Evolutionary conservation across 2,797 vertebrate genomes (phyloP), one percentile per base, ranked within the genome.

Genomic region (Spizella passerina): DNA sequence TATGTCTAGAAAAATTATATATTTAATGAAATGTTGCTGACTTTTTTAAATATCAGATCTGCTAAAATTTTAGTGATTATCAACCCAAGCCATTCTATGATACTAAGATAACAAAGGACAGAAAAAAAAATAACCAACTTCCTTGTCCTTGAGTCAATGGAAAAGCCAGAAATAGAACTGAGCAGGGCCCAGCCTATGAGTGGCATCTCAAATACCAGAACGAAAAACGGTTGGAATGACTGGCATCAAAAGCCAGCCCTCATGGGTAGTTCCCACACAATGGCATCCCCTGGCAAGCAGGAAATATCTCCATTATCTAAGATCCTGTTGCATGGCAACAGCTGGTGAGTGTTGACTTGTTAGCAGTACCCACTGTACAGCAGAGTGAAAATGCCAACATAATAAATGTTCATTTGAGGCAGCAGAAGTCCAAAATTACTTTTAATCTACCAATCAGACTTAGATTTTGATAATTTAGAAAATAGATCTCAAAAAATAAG

Each of bases 121-220:
- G 43, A 55, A 59, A 72, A 78, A 78, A 76, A 75, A 18, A 6
- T 29, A 59, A 23, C 5, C 11, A 75, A 78, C n/a, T 94, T 94
- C 61, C 72, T 95, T 55, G 22, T 65, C 39, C 20, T 23, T 65
- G 59, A 79, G 55, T 84, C 66, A 93, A 41, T 81, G 81, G 59
- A 71, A 92, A 88, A 79, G 30, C 23, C 76, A 81, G 61, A 95
- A 95, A 93, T 82, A 96, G 60, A 76, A 82, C 21, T 21, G 41
- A 81, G 27, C n/a, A 83, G 15, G 24, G 72, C 72, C 57, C 61
- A 94, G 80, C 69, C 69, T 85, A 43, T 47, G 23, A 56, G 6
- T 73, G 89, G 64, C 79, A 92, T 94, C 61, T 92, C 61, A 92
- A 91, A 89, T 12, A 78, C n/a, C 71, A 76, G 61, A 72, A 4